phyloP scores from a whole-genome alignment of 2,113 vertebrate genomes.

The Apistogramma diplotaenia region DNA sequence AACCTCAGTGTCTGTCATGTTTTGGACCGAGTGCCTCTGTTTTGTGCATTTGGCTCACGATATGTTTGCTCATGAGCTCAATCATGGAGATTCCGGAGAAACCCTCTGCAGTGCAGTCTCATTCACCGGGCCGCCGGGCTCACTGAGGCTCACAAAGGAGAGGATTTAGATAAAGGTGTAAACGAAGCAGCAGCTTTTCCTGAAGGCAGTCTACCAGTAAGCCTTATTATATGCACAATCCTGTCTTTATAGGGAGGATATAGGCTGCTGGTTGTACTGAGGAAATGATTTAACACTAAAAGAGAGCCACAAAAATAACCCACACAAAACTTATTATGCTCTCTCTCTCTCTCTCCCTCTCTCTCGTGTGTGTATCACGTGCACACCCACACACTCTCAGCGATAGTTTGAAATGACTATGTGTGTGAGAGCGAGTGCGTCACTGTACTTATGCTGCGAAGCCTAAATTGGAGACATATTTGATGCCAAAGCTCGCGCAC shows the following conservation, averaged over 20 bases:
- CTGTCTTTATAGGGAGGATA: constrained; percentile 2
- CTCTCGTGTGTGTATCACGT: not conserved
- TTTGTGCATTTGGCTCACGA: constrained; percentile 26
- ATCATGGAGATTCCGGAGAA: constrained; percentile 49
- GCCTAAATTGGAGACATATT: not conserved
- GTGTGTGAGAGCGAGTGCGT: constrained; percentile 19
- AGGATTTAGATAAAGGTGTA: constrained; percentile 73
- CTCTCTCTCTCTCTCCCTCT: not conserved
- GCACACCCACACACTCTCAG: not conserved
- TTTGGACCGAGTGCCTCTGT: not conserved
- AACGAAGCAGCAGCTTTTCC: constrained; percentile 53
- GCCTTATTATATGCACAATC: constrained; percentile 46
- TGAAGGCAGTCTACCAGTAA: constrained; percentile 40
- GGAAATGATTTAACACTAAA: constrained; percentile 5
- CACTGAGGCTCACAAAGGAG: constrained; percentile 54
- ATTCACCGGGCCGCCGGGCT: constrained; percentile 51
- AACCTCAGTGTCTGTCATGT: not conserved
- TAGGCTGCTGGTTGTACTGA: not conserved
- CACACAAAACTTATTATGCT: constrained; percentile 7
- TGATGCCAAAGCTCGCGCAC: not conserved
- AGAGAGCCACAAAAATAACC: not conserved
- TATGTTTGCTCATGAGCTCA: constrained; percentile 41
- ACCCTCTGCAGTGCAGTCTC: constrained; percentile 75
- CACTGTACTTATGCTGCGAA: not conserved
- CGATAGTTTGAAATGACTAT: constrained; percentile 7